Conservation (phyloP, 2,113 vertebrate genomes). For the Pterocles orientalis region DNA sequence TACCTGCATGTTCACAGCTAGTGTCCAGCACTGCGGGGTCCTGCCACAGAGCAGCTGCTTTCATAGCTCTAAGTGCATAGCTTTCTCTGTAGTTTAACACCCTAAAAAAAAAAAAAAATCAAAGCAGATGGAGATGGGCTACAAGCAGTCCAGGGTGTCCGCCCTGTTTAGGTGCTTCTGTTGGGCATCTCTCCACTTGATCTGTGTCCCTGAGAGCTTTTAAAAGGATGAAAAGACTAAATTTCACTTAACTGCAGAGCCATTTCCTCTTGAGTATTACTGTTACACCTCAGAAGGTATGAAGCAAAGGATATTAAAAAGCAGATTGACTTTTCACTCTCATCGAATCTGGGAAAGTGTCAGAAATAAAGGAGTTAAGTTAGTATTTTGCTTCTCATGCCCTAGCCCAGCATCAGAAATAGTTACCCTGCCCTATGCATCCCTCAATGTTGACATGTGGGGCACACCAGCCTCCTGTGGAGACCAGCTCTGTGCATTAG, state of each 20-base stretch:
- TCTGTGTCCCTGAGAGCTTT: neutral
- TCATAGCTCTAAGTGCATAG: neutral
- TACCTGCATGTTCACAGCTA: neutral
- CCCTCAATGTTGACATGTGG: neutral
- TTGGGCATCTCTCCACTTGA: neutral
- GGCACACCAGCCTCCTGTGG: neutral
- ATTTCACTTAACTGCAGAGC: neutral
- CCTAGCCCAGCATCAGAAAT: neutral
- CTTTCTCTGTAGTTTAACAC: neutral
- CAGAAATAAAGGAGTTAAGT: neutral
- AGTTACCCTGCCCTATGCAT: neutral
- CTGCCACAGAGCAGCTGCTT: neutral
- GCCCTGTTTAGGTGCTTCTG: neutral
- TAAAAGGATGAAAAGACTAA: neutral
- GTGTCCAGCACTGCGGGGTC: accelerated
- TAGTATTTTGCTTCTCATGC: neutral
- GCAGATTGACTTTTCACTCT: neutral
- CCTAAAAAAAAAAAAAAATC: neutral
- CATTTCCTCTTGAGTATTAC: neutral
- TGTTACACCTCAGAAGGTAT: neutral
- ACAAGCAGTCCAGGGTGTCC: neutral
- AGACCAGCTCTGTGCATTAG: neutral
- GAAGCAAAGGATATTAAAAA: neutral
- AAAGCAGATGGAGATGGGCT: neutral
- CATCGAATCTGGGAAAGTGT: neutral